phyloP scores from a whole-genome alignment of 2,888 invertebrate genomes.

The Hydroisotoma schaefferi region DNA sequence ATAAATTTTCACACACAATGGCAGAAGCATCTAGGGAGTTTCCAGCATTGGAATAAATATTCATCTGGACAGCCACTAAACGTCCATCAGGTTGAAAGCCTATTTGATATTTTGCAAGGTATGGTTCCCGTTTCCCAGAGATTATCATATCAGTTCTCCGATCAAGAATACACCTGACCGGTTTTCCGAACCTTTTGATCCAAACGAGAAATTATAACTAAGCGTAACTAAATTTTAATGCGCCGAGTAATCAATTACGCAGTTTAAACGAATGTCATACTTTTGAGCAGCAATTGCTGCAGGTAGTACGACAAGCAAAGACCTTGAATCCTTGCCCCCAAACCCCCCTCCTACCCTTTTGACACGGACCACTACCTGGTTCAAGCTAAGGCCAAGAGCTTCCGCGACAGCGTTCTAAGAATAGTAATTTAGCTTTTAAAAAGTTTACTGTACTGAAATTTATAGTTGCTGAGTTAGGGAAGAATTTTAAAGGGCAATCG shows the following conservation, averaged over 20 bases:
- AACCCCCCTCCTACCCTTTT: slow-evolving; percentile 85
- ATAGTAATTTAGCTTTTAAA: neutral
- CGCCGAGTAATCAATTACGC: neutral
- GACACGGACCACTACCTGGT: slow-evolving; percentile 46
- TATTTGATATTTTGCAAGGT: slow-evolving; percentile 76
- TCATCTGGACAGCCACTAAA: slow-evolving; percentile 67
- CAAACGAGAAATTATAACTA: neutral
- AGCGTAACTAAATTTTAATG: neutral
- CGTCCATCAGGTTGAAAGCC: slow-evolving; percentile 72
- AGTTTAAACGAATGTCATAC: slow-evolving; percentile 51
- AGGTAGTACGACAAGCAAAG: slow-evolving; percentile 65
- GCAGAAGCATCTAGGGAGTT: slow-evolving; percentile 75
- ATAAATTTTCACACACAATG: slow-evolving; percentile 46
- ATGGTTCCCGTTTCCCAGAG: slow-evolving; percentile 85
- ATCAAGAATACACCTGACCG: slow-evolving; percentile 83
- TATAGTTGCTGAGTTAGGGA: no score
- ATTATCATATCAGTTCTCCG: slow-evolving; percentile 91
- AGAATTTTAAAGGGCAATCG: no score
- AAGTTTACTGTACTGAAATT: no score
- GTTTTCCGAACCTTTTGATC: slow-evolving; percentile 52
- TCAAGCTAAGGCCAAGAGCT: slow-evolving; percentile 53
- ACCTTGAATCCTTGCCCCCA: slow-evolving; percentile 87
- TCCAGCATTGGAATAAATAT: slow-evolving; percentile 78
- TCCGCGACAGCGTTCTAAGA: slow-evolving; percentile 46
- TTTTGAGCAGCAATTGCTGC: slow-evolving; percentile 75